Evolutionary conservation across 1,140 invertebrate species (phyloP), one percentile per base, ranked within the genome.

Genomic region (Geopemphigus sp.): DNA sequence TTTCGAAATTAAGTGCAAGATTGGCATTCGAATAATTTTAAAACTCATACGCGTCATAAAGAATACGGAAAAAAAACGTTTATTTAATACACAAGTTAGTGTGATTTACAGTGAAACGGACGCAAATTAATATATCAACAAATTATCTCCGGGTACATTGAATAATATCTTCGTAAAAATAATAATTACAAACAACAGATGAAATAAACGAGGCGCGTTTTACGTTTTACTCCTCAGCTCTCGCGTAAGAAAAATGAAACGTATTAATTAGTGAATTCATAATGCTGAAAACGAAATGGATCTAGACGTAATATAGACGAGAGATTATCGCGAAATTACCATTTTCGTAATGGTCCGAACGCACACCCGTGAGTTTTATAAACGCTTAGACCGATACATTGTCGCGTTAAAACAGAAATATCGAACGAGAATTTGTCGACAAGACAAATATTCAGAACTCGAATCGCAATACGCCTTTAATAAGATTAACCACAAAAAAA

Each of bases 171-270:
- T 39, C 8, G 17, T 64, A 19, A 64, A 64, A 64, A 29, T 39
- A 64, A 64, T n/a, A 15, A 64, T 39, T 39, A 39, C 39, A 39
- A 64, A 12, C n/a, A 64, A 64, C n/a, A n/a, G n/a, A n/a, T n/a
- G 63, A 39, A 39, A 64, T 29, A 32, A 64, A 64, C 39, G 19
- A 19, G 4, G 4, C 39, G n/a, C 19, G 11, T 45, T 45, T 39
- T 39, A 11, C 12, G 19, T 2, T 64, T 22, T 64, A 45, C 11
- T 64, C 32, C 32, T 39, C 32, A 39, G 32, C 32, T 12, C 29
- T 45, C 19, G 11, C 8, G n/a, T 5, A n/a, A 29, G 10, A 39
- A 64, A 10, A 39, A 64, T n/a, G 1, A 22, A 17, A 39, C 29
- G 29, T 64, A 32, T 39, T 4, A 39, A 39, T n/a, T 45, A 64